Conservation (phyloP, 2,888 invertebrate genomes). For the Tholera decimalis region DNA sequence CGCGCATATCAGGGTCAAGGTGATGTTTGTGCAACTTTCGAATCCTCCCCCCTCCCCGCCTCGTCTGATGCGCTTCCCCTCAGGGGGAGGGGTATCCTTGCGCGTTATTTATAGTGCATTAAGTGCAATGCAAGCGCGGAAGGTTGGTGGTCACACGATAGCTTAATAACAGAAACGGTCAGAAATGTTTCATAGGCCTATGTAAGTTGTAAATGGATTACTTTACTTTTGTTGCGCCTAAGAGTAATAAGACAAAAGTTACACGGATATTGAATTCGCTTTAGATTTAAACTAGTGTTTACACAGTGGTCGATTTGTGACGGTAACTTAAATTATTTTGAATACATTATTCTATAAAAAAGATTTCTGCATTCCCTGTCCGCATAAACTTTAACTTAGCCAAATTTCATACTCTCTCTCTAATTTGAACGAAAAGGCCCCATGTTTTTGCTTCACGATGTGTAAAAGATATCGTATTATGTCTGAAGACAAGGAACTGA, state of each 20-base stretch:
- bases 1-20: constrained; percentile 84
- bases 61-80: constrained; percentile 56
- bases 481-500: background rate
- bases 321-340: no score
- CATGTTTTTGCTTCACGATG: no score
- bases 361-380: no score
- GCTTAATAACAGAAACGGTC: constrained; percentile 33
- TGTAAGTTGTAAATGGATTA: background rate
- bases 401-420: no score
- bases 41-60: constrained; percentile 73
- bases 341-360: no score
- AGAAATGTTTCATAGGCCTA: background rate
- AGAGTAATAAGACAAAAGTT: background rate
- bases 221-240: background rate
- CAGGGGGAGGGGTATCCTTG: constrained; percentile 55
- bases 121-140: constrained; percentile 44
- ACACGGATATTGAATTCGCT: background rate
- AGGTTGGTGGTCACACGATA: constrained; percentile 50
- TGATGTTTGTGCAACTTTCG: constrained; percentile 85
- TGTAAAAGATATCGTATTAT: background rate
- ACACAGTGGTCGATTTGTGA: no score
- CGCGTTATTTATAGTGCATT: constrained; percentile 70
- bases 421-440: no score
- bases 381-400: no score
- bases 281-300: no score